Evolutionary conservation across 2,113 vertebrate species (phyloP).

Genomic region (Himantopus leucocephalus): DNA sequence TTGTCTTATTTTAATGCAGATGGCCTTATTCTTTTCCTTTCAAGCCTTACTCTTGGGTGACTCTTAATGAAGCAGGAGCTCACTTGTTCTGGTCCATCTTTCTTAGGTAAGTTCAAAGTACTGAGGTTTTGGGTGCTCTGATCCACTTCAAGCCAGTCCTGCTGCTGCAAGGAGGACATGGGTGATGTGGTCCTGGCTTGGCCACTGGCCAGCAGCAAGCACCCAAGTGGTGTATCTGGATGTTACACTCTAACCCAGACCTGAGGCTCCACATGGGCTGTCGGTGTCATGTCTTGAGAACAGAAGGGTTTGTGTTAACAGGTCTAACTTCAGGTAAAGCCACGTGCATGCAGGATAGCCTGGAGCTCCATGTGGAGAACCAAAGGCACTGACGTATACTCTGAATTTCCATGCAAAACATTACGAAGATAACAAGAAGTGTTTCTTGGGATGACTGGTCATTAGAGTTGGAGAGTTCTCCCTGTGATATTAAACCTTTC

Average conservation of each 20-base stretch:
- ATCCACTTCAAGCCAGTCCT: background rate
- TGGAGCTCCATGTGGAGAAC: background rate
- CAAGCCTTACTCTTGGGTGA: background rate
- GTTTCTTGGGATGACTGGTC: background rate
- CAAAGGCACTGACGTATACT: background rate
- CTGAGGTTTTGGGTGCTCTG: background rate
- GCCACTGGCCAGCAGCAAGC: background rate
- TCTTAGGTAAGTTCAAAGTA: background rate
- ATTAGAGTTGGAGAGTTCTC: background rate
- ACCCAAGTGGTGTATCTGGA: background rate
- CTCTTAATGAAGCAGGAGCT: background rate
- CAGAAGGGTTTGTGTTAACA: background rate
- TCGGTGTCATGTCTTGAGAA: background rate
- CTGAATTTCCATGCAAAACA: background rate
- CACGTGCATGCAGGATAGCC: background rate
- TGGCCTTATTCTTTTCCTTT: background rate
- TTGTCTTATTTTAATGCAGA: background rate
- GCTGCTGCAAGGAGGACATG: background rate
- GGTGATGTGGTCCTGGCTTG: background rate
- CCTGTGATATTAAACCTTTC: background rate
- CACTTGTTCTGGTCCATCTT: background rate
- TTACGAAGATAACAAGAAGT: background rate
- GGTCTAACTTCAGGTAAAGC: background rate
- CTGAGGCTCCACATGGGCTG: background rate
- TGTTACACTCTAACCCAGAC: background rate